Base-by-base conservation (phyloP, 2,888 invertebrate species). In the Tenthredo amoena region DNA sequence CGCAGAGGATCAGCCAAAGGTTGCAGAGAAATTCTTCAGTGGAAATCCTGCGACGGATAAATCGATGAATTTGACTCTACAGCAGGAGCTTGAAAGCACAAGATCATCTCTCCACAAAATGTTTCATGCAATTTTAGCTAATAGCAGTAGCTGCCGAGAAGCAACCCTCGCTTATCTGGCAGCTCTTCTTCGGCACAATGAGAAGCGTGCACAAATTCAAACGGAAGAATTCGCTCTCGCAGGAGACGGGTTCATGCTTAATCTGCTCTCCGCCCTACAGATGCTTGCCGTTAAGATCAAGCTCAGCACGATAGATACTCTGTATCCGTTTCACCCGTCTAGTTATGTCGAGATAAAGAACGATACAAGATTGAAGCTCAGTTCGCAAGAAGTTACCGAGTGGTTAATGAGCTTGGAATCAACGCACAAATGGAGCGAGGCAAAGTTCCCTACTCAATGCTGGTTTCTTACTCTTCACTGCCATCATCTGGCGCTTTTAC, bases 391-490 rank as follows among this genome's bases (percentile, higher is more conserved):
- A 94, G 85, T 84, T 7, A 58, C 65, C 21, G 84, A 83, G 47
- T 85, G 85, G 85, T 21, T 85, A 21, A 76, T 21, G 74, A 84
- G 76, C 55, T n/a, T 85, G 5, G 85, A 94, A 79, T 94, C 94
- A 1, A 93, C 92, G 43, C 95, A 96, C 92, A 94, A 95, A 77
- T 97, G 97, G 96, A 95, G 96, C 12, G 96, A 97, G 84, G 96
- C 97, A 2, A 99, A 98, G 91, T 99, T 99, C 94, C 97, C 98
- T 87, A 99, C 99, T 0, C 98, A 98, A 89, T 99, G 99, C 93
- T 99, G 99, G 98, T 99, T 99, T 94, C 95, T 99, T 76, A 99
- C 99, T 0, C 95, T 99, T 65, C 98, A 99, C 93, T 97, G 98
- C 93, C 98, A 99, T 93, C 99, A 99, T 92, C 95, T 99, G 86